Base-by-base conservation (phyloP, 2,888 invertebrate species). In the Sicus ferrugineus region DNA sequence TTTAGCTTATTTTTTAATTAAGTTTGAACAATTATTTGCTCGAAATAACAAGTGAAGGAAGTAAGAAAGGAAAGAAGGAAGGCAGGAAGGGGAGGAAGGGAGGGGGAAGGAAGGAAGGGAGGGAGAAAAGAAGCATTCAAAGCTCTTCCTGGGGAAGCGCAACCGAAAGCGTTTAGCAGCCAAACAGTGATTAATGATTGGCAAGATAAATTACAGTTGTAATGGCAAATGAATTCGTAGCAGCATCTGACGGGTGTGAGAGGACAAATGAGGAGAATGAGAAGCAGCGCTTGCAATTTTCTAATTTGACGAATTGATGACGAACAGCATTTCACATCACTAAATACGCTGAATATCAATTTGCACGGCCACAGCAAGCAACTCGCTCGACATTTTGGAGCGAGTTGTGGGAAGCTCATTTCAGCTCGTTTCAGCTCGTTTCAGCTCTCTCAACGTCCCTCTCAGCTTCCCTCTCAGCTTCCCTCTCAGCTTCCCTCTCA, bases 261-360 rank as follows among this genome's bases (percentile, higher is more conserved):
- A 59, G 38, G 23, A 16, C 9, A 21, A 21, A n/a, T 23, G 16
- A 4, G 23, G 6, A 26, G 42, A 16, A n/a, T n/a, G n/a, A 26
- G 46, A 7, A 61, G 61, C 19, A 50, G 61, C 38, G 42, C 48
- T 19, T n/a, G 52, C 31, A 67, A 58, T 67, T 67, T 59, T 67
- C 59, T 67, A 67, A 71, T 71, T 71, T 58, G 38, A 42, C 46
- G 63, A 71, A 71, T 71, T 71, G 71, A 71, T 71, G 71, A 69
- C 66, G 65, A 64, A 68, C 52, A 65, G 59, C 66, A 62, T 71
- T 59, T 50, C 58, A 42, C 26, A 38, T 54, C 62, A 63, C 69
- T 50, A 67, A 71, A 71, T 71, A 69, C 61, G 71, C 66, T 62
- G 71, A 71, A 71, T 71, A 71, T 71, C 69, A 71, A 71, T 71